Conservation (phyloP, 2,888 invertebrate genomes). For the Maniola hyperantus region DNA sequence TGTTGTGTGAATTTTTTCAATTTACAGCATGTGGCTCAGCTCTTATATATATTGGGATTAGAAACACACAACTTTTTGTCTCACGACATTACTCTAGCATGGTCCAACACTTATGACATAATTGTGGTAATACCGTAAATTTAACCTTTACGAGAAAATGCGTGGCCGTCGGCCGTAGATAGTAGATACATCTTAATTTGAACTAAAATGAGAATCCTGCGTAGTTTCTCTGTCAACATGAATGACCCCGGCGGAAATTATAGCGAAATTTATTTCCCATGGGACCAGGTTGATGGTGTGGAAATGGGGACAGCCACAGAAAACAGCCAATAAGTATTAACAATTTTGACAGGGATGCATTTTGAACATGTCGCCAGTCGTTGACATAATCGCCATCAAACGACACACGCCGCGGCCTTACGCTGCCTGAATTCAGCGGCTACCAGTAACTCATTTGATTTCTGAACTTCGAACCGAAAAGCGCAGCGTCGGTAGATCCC, state of each 20-base stretch:
- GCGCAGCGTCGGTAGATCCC: no score
- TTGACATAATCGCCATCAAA: no score
- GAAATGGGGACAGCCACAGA: not conserved
- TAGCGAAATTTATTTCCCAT: constrained; percentile 17
- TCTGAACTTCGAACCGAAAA: no score
- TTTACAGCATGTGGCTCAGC: no score
- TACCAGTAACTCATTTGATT: no score
- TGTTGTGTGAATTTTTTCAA: no score
- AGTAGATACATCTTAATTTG: constrained; percentile 13
- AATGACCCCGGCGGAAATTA: constrained; percentile 13
- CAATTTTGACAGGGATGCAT: not conserved
- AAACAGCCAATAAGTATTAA: no score
- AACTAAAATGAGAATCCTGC: constrained; percentile 10
- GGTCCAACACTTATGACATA: not conserved
- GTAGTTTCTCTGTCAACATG: constrained; percentile 7
- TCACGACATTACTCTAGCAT: not conserved
- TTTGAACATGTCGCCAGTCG: no score
- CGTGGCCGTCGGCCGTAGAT: not conserved
- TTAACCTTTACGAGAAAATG: not conserved
- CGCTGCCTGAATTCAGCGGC: no score
- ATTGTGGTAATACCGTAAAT: constrained; percentile 6
- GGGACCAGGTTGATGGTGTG: not conserved
- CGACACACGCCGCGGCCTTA: no score
- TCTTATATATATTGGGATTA: no score
- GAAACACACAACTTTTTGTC: not conserved